Evolutionary conservation across 2,888 invertebrate genomes (phyloP), one percentile per base, ranked within the genome.

Genomic region (Zhuqinia jingwanae): DNA sequence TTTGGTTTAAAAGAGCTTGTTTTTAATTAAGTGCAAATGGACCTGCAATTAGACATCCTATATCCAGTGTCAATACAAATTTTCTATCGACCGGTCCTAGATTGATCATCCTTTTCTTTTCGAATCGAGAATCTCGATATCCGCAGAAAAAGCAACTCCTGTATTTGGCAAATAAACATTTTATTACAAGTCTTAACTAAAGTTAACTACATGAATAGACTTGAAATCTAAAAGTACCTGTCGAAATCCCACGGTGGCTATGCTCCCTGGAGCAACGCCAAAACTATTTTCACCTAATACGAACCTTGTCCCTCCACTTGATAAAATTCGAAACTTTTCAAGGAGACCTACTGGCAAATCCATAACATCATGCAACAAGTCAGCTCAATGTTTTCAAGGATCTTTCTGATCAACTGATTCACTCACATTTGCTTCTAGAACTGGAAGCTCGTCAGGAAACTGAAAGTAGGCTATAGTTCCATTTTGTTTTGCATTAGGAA

Each of bases 61-160:
- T 93, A 90, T 94, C 93, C 30, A 94, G 94, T 25, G 93, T 92
- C 91, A 93, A 93, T 81, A 94, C 92, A 25, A 94, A 92, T 87
- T 93, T 93, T 73, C 92, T 92, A 63, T 92, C 92, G 0, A 94
- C 92, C 87, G 92, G 92, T 27, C 94, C 94, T 56, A 94, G 91
- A 89, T 93, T 93, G 36, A 93, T 92, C 89, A 94, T 91, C 60
- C 93, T 82, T n/a, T 85, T 83, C 10, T 82, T 79, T n/a, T n/a
- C n/a, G n/a, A n/a, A n/a, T n/a, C n/a, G n/a, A n/a, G n/a, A n/a
- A n/a, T n/a, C 1, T 88, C 88, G 11, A 65, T 11, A 30, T 88
- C 87, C 30, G 88, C 75, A 11, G 87, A 73, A n/a, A n/a, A 22
- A 53, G 56, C 10, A 90, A 50, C 58, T 90, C 90, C 90, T 90